Evolutionary conservation across 92 coral and sea anemone genomes (phyloP), one percentile per base, ranked within the genome.

Genomic region (Porites lobata): DNA sequence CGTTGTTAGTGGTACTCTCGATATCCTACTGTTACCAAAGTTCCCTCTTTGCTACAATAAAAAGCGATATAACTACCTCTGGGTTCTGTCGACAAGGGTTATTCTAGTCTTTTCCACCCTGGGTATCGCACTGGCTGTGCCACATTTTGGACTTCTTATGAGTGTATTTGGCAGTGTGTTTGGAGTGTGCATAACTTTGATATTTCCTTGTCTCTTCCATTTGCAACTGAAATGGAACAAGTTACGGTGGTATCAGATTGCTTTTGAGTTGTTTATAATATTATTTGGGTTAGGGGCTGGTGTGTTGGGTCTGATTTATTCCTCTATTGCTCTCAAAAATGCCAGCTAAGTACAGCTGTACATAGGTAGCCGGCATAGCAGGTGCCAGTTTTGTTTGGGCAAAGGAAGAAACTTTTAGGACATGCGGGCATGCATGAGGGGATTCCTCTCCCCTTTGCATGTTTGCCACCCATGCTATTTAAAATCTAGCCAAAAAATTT

Each of bases 71-170:
- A 88, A 89, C 15, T 57, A 78, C 68, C 63, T 87, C 1, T 95
- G 98, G 98, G 87, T 72, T 21, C 3, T 91, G 9, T 7, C 72
- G 0, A 91, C 94, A 1, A 85, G 98, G 8, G 50, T 83, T 15
- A 50, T 77, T 43, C 87, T 95, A 21, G 94, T 95, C 7, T 75
- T 89, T 11, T 84, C 85, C 12, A 93, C 96, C 7, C 81, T 93
- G 12, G 93, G 93, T 62, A 87, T 93, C 19, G 96, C 96, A 7
- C 47, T 95, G 54, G 98, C 98, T 13, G 92, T 95, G 7, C 96
- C 98, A 20, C 93, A 95, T 67, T 93, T 95, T 75, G 98, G 96
- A 9, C 80, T 91, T 20, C 86, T 95, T 63, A 95, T 95, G 98
- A 83, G 96, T 13, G 65, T 95, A 8, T 90, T 94, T 79, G 98